These are phyloP conservation scores for Ifrita kowaldi DNA, from an alignment of 2,113 vertebrate species.

Conservation along the genomic window DNA sequence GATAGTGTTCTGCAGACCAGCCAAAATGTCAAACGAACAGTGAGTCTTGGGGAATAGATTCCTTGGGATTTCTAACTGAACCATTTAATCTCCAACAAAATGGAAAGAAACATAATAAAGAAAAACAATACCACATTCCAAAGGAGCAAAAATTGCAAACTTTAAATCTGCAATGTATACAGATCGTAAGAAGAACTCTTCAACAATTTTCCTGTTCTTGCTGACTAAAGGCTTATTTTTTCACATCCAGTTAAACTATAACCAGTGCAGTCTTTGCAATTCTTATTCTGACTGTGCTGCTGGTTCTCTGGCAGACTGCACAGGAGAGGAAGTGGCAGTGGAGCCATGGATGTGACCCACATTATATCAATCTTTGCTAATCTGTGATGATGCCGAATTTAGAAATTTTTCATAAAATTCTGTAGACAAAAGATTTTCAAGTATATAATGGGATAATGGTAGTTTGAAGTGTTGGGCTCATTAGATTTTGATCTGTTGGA, in stretches of 20 bases:
- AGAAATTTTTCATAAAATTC: neutral
- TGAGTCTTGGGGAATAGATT: neutral
- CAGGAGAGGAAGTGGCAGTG: neutral
- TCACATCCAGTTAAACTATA: neutral
- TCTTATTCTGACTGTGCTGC: neutral
- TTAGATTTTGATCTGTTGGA: neutral
- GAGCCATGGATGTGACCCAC: neutral
- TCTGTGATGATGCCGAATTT: neutral
- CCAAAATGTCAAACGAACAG: neutral
- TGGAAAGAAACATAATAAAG: neutral
- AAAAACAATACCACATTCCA: neutral
- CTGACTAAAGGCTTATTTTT: neutral
- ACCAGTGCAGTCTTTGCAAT: neutral
- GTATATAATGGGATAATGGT: neutral
- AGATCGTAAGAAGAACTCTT: neutral
- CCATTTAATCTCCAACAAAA: neutral
- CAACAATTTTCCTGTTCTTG: neutral
- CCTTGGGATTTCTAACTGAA: neutral
- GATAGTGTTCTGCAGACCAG: neutral
- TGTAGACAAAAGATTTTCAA: neutral
- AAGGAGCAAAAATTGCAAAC: rapidly evolving
- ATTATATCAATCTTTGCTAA: neutral
- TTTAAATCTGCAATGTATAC: neutral
- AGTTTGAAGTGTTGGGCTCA: neutral
- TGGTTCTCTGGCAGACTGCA: neutral